Percentiles rank a stretch among this genome's conserved stretches.
These are phyloP conservation scores for Sympetrum striolatum DNA, from an alignment of 2,888 invertebrate genomes.

Conservation along the genomic window DNA sequence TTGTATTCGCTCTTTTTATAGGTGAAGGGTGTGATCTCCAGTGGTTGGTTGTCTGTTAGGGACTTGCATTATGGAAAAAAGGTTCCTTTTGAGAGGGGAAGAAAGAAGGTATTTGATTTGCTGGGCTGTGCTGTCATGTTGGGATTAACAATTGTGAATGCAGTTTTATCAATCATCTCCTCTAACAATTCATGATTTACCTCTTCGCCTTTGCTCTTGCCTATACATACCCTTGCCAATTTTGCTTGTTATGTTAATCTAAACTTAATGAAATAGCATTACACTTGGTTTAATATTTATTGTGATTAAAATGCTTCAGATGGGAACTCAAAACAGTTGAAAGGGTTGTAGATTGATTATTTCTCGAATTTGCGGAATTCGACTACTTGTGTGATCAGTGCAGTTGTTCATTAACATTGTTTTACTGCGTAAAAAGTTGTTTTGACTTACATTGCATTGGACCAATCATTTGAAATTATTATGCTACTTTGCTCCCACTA, in stretches of 20 bases:
- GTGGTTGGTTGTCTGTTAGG: not conserved
- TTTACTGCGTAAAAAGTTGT: no score
- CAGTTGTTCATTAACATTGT: no score
- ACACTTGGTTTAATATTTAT: no score
- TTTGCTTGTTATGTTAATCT: not conserved
- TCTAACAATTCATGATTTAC: no score
- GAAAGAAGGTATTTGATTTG: conserved; percentile 24
- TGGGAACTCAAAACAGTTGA: no score
- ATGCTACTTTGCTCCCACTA: no score
- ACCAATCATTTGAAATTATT: no score
- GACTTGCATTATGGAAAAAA: not conserved
- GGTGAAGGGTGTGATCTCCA: not conserved
- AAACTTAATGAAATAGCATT: not conserved
- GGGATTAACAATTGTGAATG: not conserved
- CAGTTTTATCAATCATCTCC: not conserved
- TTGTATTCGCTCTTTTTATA: not conserved
- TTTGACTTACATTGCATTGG: no score
- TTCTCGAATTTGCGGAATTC: not conserved
- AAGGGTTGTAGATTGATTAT: not conserved
- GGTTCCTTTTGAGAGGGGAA: conserved; percentile 23
- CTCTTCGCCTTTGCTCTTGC: not conserved
- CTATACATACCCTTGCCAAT: not conserved
- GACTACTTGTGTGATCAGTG: no score
- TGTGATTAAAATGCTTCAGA: no score
- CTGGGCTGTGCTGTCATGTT: not conserved